Base-by-base conservation (phyloP, 2,888 invertebrate genomes). In the Lithophane leautieri region DNA sequence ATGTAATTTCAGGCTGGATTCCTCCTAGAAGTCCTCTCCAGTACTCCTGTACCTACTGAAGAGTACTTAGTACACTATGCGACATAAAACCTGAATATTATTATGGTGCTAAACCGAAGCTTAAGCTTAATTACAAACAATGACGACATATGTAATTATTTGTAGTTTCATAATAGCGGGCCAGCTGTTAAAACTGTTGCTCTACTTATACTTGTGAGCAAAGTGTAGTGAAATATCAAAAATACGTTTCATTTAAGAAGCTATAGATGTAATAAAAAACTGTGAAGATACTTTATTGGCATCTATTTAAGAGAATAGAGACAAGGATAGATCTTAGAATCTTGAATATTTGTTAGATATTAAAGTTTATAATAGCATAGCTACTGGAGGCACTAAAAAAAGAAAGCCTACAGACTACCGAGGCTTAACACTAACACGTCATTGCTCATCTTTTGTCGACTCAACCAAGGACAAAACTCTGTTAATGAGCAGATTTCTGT, bases 161-260 rank as follows among this genome's bases (percentile, higher is more conserved):
- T 79, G 69, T 78, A 68, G n/a, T 70, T 83, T 19, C 71, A 72
- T 62, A 70, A 65, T n/a, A 50, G 25, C 50, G 11, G n/a, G 8
- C n/a, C 85, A 85, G 76, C 86, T 85, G 85, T 85, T 81, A 77
- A 79, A 81, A 86, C 84, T 56, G 77, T 83, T 44, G 52, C 67
- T 54, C 61, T 58, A 52, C 50, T 16, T n/a, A 68, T 16, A 67
- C 56, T 81, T 67, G 60, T 56, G 62, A 67, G 52, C 56, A 25
- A 28, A 54, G 54, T 61, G 8, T 65, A 63, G 62, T 75, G 56
- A 52, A 76, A 70, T 66, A 75, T 61, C n/a, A 28, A 62, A 74
- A 61, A 62, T 56, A 47, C 1, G 11, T 42, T 47, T 47, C 1
- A 44, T 40, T 58, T 28, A n/a, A 60, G 9, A 25, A 62, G 1